Percentiles rank a stretch among this genome's conserved stretches.
These are phyloP conservation scores for Oxycera nigricornis DNA, from an alignment of 2,888 invertebrate genomes.

Conservation along the genomic window DNA sequence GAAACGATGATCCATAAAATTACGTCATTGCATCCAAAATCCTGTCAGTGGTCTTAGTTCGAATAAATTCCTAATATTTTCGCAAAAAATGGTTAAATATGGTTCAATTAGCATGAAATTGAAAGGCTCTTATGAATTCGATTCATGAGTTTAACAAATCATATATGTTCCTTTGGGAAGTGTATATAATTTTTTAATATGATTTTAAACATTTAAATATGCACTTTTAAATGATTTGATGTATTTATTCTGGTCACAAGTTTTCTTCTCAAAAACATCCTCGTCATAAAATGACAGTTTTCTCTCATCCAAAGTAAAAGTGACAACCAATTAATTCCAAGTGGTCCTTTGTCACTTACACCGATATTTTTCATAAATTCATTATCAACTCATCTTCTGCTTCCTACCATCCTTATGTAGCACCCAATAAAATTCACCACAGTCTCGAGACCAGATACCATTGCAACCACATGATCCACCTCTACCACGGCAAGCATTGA, in stretches of 20 bases:
- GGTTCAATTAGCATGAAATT: no score
- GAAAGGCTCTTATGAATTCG: no score
- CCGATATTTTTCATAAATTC: conserved; percentile 45
- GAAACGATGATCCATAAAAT: no score
- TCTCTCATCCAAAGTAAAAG: conserved; percentile 45
- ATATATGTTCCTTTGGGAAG: no score
- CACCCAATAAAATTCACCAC: neutral
- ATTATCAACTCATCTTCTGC: conserved; percentile 43
- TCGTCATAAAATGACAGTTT: neutral
- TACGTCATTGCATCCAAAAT: no score
- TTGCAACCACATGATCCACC: neutral
- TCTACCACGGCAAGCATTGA: neutral
- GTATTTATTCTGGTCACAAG: neutral
- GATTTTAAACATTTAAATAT: no score
- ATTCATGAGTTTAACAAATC: no score
- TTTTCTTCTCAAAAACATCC: neutral
- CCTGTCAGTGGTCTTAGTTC: no score
- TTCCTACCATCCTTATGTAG: conserved; percentile 35
- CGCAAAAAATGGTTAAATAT: no score
- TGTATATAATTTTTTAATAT: no score
- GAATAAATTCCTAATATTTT: no score
- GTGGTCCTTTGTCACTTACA: conserved; percentile 51
- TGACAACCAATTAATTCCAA: conserved; percentile 52
- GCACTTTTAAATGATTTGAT: no score
- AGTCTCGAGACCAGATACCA: neutral